A percentile compares a stretch with the other conserved stretches of the same genome.
Conservation (phyloP, 1,140 invertebrate species). For the Macrotrachela quadricornifera region DNA sequence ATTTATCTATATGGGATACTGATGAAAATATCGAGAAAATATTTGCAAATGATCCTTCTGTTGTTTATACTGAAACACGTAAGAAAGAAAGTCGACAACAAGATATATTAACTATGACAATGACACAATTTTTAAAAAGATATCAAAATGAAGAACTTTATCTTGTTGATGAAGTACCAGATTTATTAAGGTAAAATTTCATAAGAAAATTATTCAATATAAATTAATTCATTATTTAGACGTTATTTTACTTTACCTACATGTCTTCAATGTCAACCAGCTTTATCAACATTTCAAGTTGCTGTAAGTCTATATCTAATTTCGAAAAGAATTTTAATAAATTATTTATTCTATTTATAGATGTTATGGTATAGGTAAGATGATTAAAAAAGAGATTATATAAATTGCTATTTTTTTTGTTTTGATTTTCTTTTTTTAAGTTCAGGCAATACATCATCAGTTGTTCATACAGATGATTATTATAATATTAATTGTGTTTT, state of each 20-base stretch:
- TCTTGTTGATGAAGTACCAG: slow-evolving; percentile 22
- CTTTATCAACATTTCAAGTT: neutral
- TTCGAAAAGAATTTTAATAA: no score
- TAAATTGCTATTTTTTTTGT: no score
- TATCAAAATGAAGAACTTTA: slow-evolving; percentile 22
- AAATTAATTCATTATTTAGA: no score
- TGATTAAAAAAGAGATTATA: no score
- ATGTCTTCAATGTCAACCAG: neutral
- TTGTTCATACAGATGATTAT: slow-evolving; percentile 25
- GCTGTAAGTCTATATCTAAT: neutral
- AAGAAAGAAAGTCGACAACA: slow-evolving; percentile 23
- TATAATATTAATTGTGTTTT: slow-evolving; percentile 28
- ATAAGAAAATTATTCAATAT: no score
- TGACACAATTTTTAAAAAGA: slow-evolving; percentile 18
- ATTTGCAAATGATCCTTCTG: slow-evolving; percentile 10
- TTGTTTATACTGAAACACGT: slow-evolving; percentile 16
- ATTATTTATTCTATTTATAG: no score
- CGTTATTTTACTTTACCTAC: slow-evolving; percentile 9
- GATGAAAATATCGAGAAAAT: slow-evolving; percentile 17
- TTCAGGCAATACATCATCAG: slow-evolving; percentile 26
- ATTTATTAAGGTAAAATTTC: slow-evolving; percentile 16
- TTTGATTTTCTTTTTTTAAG: no score
- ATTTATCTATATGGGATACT: slow-evolving; percentile 20
- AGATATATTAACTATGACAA: slow-evolving; percentile 13
- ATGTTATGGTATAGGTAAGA: no score